These are phyloP conservation scores for Zoanthus solanderi DNA, from an alignment of 92 coral and sea anemone species.

Conservation along the genomic window DNA sequence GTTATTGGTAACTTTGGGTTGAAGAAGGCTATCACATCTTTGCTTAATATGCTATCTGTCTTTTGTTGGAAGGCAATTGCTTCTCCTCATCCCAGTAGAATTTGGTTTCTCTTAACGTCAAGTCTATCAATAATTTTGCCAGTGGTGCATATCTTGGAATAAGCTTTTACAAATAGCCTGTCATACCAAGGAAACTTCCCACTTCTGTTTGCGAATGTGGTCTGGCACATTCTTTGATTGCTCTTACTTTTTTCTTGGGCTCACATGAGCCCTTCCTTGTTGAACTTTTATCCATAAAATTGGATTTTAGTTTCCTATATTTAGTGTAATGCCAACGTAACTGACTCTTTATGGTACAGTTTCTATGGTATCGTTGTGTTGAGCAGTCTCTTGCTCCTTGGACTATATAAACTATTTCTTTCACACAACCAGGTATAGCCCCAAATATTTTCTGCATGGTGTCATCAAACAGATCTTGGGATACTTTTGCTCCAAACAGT, in stretches of 20 bases:
- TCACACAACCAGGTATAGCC: not conserved
- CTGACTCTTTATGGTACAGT: not conserved
- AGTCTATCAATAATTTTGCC: conserved; percentile 49
- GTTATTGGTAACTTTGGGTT: conserved; percentile 58
- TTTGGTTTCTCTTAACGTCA: conserved; percentile 67
- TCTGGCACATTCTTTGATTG: conserved; percentile 54
- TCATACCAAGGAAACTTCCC: conserved; percentile 53
- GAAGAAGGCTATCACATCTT: conserved; percentile 65
- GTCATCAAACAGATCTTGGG: conserved; percentile 65
- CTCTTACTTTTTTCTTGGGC: conserved; percentile 60
- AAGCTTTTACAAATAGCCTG: conserved; percentile 62
- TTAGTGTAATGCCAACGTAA: too few relatives aligned
- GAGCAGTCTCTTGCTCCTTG: not conserved
- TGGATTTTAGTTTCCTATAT: conserved; percentile 48
- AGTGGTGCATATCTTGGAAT: conserved; percentile 68
- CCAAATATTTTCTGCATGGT: not conserved
- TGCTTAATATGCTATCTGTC: conserved; percentile 28
- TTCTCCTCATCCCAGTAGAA: conserved; percentile 60
- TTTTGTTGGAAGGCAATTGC: conserved; percentile 39
- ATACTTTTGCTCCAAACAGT: conserved; percentile 68
- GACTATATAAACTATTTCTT: not conserved
- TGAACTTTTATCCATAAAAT: conserved; percentile 68
- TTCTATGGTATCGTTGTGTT: conserved; percentile 30
- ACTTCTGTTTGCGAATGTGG: conserved; percentile 66
- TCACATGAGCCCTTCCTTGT: conserved; percentile 53